Percentiles rank a stretch among this genome's conserved stretches.
Conservation (phyloP, 2,113 vertebrate species). For the Cervus canadensis region DNA sequence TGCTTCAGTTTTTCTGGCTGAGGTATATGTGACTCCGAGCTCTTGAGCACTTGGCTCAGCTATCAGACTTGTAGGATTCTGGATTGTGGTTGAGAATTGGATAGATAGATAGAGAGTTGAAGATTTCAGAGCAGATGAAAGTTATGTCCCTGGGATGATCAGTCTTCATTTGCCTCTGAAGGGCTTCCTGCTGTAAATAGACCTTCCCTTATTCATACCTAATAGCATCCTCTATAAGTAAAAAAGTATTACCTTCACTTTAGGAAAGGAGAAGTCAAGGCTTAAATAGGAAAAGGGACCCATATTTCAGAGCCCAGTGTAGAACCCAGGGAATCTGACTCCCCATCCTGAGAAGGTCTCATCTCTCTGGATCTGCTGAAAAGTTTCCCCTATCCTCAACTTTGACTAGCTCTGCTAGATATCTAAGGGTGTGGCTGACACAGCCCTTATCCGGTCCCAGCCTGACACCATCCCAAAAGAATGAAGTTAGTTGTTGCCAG, state of each 20-base stretch:
- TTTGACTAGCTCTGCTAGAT: not conserved
- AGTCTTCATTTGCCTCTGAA: not conserved
- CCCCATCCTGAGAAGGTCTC: not conserved
- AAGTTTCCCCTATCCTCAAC: not conserved
- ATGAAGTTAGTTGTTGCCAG: not conserved
- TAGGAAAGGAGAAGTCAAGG: not conserved
- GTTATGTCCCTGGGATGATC: not conserved
- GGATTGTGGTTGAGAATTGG: not conserved
- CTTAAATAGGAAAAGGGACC: not conserved
- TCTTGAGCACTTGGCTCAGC: not conserved
- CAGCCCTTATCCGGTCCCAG: not conserved
- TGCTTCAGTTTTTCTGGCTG: slow-evolving; percentile 4
- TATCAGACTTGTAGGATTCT: not conserved
- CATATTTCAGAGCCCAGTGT: not conserved
- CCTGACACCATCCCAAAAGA: slow-evolving; percentile 17
- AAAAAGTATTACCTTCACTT: not conserved
- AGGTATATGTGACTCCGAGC: not conserved
- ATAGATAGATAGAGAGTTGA: not conserved
- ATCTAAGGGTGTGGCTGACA: not conserved
- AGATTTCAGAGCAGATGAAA: not conserved
- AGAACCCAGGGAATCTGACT: not conserved
- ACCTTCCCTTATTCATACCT: not conserved
- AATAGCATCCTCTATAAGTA: not conserved
- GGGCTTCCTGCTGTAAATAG: not conserved
- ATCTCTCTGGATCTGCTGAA: not conserved